Conservation (phyloP, 2,797 vertebrate species). For the Leptodon cayanensis region DNA sequence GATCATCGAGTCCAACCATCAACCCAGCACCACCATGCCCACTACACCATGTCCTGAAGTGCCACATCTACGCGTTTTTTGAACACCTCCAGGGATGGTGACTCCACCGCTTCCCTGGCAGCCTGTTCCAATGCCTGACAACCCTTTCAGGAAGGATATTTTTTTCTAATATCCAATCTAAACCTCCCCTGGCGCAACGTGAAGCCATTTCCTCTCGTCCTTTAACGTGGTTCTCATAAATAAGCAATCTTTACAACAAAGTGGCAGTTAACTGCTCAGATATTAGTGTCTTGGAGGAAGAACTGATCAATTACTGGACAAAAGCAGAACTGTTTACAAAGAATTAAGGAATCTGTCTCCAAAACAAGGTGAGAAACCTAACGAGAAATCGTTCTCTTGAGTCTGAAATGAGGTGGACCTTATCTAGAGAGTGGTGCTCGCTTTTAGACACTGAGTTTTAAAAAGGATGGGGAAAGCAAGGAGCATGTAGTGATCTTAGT, state of each 20-base stretch:
- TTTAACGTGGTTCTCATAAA: background rate
- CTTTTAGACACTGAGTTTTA: background rate
- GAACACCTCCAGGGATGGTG: too few species aligned
- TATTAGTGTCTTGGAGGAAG: background rate
- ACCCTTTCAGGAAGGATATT: too few species aligned
- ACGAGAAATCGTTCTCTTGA: background rate
- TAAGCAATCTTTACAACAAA: background rate
- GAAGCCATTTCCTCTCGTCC: too few species aligned
- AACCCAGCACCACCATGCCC: too few species aligned
- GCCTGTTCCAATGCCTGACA: too few species aligned
- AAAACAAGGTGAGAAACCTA: background rate
- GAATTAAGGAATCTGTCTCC: background rate
- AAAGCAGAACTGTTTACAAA: background rate
- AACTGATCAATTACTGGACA: background rate
- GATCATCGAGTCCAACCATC: too few species aligned
- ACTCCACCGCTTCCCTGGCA: too few species aligned
- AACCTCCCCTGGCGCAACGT: too few species aligned
- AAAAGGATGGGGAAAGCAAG: background rate
- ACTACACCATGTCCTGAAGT: too few species aligned
- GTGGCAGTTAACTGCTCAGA: background rate
- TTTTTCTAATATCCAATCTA: too few species aligned
- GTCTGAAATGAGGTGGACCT: background rate
- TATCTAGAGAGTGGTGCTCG: background rate
- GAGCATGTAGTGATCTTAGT: background rate
- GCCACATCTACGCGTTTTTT: accelerated